Evolutionary conservation across 1,140 invertebrate genomes (phyloP).

Genomic region (Coenobita brevimanus): DNA sequence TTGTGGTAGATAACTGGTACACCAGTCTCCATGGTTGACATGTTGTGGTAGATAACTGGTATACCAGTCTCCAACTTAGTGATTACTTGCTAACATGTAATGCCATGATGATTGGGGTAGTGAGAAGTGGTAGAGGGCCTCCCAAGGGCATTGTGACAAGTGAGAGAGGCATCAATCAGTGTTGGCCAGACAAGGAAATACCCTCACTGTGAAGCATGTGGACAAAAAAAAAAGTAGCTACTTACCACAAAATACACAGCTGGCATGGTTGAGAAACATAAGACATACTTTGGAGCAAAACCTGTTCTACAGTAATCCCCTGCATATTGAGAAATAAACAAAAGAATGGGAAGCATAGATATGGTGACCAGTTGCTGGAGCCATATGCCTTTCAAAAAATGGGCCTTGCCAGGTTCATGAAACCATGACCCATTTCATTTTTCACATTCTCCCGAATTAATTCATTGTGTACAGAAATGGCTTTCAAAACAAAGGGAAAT

Average conservation of each 20-base stretch:
- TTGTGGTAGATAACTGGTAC: neutral
- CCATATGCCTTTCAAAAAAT: slow-evolving; percentile 29
- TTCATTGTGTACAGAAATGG: neutral
- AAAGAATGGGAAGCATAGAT: slow-evolving; percentile 32
- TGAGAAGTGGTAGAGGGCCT: neutral
- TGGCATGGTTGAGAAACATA: slow-evolving; percentile 22
- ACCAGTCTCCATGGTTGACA: no score
- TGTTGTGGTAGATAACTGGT: no score
- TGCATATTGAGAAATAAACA: no score
- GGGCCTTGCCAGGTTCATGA: no score
- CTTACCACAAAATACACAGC: no score
- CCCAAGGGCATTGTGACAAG: neutral
- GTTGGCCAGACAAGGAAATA: slow-evolving; percentile 24
- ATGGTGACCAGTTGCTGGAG: slow-evolving; percentile 24
- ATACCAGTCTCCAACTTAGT: no score
- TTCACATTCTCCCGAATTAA: neutral
- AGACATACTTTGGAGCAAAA: neutral
- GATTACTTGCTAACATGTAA: no score
- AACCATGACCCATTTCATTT: slow-evolving; percentile 30
- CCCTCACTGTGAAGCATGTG: slow-evolving; percentile 1
- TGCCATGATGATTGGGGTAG: no score
- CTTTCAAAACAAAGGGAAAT: neutral
- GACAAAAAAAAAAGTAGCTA: no score
- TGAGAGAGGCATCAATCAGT: neutral
- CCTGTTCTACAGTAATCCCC: neutral